Conservation (phyloP, 1,140 invertebrate species). For the Trypoxylus dichotomus region DNA sequence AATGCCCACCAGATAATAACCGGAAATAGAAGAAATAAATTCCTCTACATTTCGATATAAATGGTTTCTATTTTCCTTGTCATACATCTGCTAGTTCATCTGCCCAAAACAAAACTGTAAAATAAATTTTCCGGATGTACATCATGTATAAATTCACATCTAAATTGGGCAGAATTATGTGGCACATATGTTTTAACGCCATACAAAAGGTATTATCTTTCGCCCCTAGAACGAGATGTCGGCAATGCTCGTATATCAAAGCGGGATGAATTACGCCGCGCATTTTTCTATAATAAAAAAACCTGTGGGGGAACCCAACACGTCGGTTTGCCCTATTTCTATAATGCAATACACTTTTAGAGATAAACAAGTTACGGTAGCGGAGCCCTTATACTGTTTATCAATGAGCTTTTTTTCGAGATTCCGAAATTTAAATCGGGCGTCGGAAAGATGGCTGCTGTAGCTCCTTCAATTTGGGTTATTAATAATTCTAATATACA, state of each 20-base stretch:
- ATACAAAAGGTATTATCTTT: neutral
- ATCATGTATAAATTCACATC: neutral
- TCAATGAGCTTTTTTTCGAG: too few relatives aligned
- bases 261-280: neutral
- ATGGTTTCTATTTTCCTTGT: too few relatives aligned
- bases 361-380: too few relatives aligned
- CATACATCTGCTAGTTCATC: too few relatives aligned
- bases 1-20: too few relatives aligned
- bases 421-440: too few relatives aligned
- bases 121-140: neutral
- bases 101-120: neutral
- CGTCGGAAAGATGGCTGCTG: too few relatives aligned
- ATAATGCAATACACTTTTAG: neutral
- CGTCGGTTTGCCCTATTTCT: neutral
- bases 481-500: too few relatives aligned
- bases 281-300: neutral
- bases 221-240: neutral
- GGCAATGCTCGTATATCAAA: neutral
- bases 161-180: slow-evolving; percentile 17
- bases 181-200: neutral
- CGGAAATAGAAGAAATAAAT: too few relatives aligned
- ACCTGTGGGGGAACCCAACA: neutral
- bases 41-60: too few relatives aligned
- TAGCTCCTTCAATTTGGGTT: too few relatives aligned
- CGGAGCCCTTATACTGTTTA: too few relatives aligned